Base-by-base conservation (phyloP, 2,888 invertebrate species). In the Cancer borealis region DNA sequence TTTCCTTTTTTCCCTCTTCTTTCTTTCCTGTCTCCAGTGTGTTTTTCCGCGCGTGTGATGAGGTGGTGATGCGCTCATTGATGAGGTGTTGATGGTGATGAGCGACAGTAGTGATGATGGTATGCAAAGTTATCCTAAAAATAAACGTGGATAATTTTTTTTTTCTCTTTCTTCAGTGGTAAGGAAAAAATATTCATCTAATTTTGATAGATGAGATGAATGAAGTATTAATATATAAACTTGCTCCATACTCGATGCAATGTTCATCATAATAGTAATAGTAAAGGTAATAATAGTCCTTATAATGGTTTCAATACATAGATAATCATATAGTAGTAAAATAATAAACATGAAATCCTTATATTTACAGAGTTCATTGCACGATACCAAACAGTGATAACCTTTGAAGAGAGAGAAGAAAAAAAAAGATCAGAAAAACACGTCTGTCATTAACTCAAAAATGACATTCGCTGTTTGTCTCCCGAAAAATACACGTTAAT, bases 401-500 rank as follows among this genome's bases (percentile, higher is more conserved):
- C 79, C 30, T 30, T 21, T 26, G 26, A 12, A 30, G 30, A 79
- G 30, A 30, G 3, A 30, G 30, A 79, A 54, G 3, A 17, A 14
- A 54, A 54, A 54, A 54, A 54, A 54, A 54, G 49, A 12, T 3
- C 10, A 49, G 26, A 79, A 26, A 26, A 79, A 26, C 26, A 79
- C 6, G 66, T 0, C 14, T 30, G 30, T 30, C 79, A 14, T 26
- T 30, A 79, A 26, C 79, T 30, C 26, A 26, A 12, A 79, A 30
- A 14, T 30, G 79, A 79, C 66, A 66, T 66, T 66, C n/a, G 66
- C 66, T n/a, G n/a, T 66, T 66, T 66, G 66, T 66, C 66, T 66
- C n/a, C 66, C 66, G 30, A 30, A 79, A 73, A 30, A 30, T 30
- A 79, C 79, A 79, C 79, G 14, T 79, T 30, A 79, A 79, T 79